These are phyloP conservation scores for Pseudonaja textilis DNA, from an alignment of 2,113 vertebrate species.

Conservation along the genomic window DNA sequence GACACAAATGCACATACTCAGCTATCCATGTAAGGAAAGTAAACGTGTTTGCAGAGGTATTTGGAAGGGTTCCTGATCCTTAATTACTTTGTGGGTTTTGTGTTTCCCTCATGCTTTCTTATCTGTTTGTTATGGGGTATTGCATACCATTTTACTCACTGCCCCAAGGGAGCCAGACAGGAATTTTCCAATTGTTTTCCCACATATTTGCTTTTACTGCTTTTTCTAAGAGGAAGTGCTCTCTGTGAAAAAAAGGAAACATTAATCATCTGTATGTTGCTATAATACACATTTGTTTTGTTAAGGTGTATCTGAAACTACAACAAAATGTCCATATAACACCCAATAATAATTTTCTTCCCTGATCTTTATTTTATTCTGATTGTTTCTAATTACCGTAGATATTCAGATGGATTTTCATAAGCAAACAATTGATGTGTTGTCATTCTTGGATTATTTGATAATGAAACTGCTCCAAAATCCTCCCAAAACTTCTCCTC, in stretches of 20 bases:
- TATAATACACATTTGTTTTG: rapidly evolving
- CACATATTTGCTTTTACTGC: slow-evolving; percentile 63
- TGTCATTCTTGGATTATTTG: background rate
- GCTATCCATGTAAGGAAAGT: slow-evolving; percentile 25
- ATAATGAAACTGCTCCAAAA: background rate
- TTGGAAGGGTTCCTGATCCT: background rate
- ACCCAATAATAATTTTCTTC: background rate
- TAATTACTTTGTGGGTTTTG: slow-evolving; percentile 34
- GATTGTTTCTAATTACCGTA: background rate
- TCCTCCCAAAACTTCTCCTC: background rate
- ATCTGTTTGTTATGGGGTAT: slow-evolving; percentile 11
- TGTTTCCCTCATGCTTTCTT: slow-evolving; percentile 8
- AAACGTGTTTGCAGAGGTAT: slow-evolving; percentile 36
- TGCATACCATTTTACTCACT: slow-evolving; percentile 6
- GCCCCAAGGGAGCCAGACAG: slow-evolving; percentile 51
- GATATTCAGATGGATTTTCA: background rate
- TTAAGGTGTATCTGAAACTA: background rate
- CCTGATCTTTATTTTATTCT: background rate
- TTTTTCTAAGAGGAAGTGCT: slow-evolving; percentile 61
- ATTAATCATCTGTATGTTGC: slow-evolving; percentile 18
- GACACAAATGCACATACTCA: slow-evolving; percentile 14
- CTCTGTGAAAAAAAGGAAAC: slow-evolving; percentile 66
- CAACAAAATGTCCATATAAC: background rate
- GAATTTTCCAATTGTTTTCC: slow-evolving; percentile 62
- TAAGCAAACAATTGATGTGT: background rate